Conservation (phyloP, 2,113 vertebrate species). For the Tichodroma muraria region DNA sequence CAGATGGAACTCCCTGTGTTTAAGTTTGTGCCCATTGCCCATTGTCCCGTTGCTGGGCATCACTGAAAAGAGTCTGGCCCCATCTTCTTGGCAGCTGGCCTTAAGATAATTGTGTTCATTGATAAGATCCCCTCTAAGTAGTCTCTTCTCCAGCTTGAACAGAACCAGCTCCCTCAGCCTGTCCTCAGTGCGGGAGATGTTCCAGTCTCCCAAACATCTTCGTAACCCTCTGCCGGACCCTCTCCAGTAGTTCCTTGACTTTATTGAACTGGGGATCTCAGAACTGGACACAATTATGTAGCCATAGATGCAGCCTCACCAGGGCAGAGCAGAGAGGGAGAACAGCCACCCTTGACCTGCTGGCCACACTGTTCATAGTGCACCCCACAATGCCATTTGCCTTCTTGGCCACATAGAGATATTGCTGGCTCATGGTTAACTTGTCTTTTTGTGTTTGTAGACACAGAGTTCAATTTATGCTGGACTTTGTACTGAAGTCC, state of each 20-base stretch:
- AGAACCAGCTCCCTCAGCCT: background rate
- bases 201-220: background rate
- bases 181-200: background rate
- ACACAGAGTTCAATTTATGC: background rate
- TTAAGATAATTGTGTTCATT: background rate
- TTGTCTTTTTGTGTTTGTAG: background rate
- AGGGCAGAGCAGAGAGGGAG: background rate
- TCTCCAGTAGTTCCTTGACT: background rate
- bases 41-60: fast-evolving
- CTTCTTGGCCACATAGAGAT: background rate
- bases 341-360: background rate
- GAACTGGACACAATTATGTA: no score
- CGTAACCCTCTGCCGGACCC: background rate
- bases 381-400: background rate
- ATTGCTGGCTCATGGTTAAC: background rate
- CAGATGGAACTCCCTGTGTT: background rate
- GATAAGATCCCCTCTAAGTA: background rate
- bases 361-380: background rate
- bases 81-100: background rate
- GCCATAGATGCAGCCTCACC: background rate
- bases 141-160: background rate
- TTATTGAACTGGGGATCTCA: background rate
- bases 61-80: background rate
- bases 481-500: background rate
- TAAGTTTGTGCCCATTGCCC: background rate